A percentile compares a stretch with the other conserved stretches of the same genome.
phyloP scores from a whole-genome alignment of 2,113 vertebrate genomes.

The Nipponia nippon region DNA sequence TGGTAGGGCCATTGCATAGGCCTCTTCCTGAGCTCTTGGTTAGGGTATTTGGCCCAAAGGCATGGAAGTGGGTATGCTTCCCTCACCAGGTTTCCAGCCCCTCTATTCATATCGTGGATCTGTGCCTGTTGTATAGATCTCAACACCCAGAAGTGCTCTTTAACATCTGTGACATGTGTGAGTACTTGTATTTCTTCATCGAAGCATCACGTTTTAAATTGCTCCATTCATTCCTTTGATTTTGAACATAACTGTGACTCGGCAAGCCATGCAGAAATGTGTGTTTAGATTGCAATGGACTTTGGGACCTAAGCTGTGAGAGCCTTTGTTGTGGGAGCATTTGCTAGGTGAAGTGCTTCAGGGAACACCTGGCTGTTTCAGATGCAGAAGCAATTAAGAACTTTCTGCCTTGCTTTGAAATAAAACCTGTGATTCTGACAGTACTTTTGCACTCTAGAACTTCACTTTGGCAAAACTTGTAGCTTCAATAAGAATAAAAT shows the following conservation, averaged over 20 bases:
- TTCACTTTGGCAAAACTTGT: not conserved
- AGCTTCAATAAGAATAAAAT: not conserved
- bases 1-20: not conserved
- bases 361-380: not conserved
- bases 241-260: conserved; percentile 11
- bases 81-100: not conserved
- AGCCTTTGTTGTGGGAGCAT: not conserved
- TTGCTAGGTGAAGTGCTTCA: not conserved
- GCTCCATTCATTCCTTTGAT: conserved; percentile 12
- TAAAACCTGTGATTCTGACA: not conserved
- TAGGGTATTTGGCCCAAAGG: not conserved
- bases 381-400: not conserved
- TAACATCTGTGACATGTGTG: not conserved
- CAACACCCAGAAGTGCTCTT: not conserved
- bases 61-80: not conserved
- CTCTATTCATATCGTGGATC: not conserved
- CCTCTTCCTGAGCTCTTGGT: not conserved
- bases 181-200: conserved; percentile 21
- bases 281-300: not conserved
- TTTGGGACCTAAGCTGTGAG: not conserved
- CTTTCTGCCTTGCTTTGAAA: not conserved
- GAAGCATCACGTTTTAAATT: conserved; percentile 38
- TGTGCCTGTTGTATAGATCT: not conserved
- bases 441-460: not conserved
- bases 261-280: not conserved